Evolutionary conservation across 1,140 invertebrate genomes (phyloP), one percentile per base, ranked within the genome.

Genomic region (Kradibia gibbosae): DNA sequence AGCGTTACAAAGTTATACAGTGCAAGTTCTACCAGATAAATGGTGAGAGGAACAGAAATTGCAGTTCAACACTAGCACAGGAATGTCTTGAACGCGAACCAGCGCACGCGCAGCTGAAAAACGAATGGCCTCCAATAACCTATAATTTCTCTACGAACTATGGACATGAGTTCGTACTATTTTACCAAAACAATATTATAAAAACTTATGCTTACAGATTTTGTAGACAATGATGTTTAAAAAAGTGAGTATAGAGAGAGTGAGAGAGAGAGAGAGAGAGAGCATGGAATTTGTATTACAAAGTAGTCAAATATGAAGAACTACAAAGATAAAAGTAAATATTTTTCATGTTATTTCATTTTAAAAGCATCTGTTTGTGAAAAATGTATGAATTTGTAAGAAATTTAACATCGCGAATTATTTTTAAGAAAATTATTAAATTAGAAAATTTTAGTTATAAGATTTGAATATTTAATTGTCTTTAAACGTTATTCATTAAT

Each of bases 21-120:
- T 48, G 10, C 42, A 48, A 71, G 70, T 48, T 45, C 70, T 20
- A 22, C 45, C 22, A 36, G 7, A 50, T 39, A 39, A n/a, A 81
- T 74, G 80, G 80, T 82, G 80, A 82, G 80, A 82, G 75, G 75
- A 55, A 57, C 42, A 74, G 73, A 42, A 42, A 28, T 8, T 42
- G 28, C 34, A 22, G 31, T 13, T 48, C 42, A 20, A 5, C 45
- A 62, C 17, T 22, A 20, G 45, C 71, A 36, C 39, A 77, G 34
- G 80, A 81, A 81, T 75, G 73, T 57, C 22, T 34, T 45, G 76
- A 73, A 73, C 22, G 76, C 10, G 22, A 70, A 39, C 17, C 48
- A 22, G 4, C 28, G 45, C 31, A 25, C 11, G 25, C 42, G 15
- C 57, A 65, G 36, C 34, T 36, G 2, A 65, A 65, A 17, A 67